A percentile compares a stretch with the other conserved stretches of the same genome.
These are phyloP conservation scores for Acipenser transmontanus DNA, from an alignment of 2,797 vertebrate genomes.

Conservation along the genomic window DNA sequence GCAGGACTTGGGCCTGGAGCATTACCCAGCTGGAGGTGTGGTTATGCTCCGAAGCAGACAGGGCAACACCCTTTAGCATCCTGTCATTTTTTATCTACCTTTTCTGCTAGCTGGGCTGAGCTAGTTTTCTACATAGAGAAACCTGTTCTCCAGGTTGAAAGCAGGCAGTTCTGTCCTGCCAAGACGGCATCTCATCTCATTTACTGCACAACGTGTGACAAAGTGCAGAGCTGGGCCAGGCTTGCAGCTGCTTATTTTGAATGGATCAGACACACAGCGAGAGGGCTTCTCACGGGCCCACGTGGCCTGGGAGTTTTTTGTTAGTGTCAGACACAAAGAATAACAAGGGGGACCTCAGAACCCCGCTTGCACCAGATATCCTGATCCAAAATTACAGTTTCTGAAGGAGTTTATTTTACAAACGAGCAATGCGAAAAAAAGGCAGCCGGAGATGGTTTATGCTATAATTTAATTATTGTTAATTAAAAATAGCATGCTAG, in stretches of 20 bases:
- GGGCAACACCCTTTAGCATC: no score
- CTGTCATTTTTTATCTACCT: no score
- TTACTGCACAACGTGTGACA: conserved; percentile 45
- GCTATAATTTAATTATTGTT: conserved; percentile 47
- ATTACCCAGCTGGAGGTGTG: no score
- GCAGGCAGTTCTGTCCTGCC: conserved; percentile 10
- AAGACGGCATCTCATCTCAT: conserved; percentile 33
- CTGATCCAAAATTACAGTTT: conserved; percentile 30
- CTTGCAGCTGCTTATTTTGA: conserved; percentile 54
- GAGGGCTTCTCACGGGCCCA: conserved; percentile 26
- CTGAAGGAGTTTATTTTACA: conserved; percentile 42
- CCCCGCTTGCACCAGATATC: conserved; percentile 22
- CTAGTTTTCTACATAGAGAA: not conserved
- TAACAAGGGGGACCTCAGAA: conserved; percentile 49
- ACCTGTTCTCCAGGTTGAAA: not conserved
- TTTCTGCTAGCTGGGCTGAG: no score
- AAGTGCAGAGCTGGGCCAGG: conserved; percentile 40
- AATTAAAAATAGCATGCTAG: conserved; percentile 43
- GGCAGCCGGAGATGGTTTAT: conserved; percentile 37
- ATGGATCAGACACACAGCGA: conserved; percentile 42
- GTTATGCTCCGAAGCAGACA: no score
- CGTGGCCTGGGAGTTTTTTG: conserved; percentile 31
- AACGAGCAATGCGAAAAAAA: conserved; percentile 31
- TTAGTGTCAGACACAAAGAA: conserved; percentile 49
- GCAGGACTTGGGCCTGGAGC: no score